Conservation (phyloP, 2,113 vertebrate genomes). For the Leucoraja erinaceus region DNA sequence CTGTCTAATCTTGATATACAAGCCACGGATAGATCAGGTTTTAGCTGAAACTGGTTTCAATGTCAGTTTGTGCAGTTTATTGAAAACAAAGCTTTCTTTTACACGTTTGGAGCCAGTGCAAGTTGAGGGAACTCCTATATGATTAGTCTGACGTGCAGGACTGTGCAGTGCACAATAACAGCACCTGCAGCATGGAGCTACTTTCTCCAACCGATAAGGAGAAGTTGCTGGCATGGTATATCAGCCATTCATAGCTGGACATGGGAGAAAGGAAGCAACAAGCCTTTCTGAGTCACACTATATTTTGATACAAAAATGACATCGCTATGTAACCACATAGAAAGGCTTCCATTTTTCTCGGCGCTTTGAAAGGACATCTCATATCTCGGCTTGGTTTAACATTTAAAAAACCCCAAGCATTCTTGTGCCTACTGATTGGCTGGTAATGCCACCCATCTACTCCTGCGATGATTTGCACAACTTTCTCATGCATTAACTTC, state of each 20-base stretch:
- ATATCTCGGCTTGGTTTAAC: background rate
- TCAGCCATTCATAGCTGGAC: background rate
- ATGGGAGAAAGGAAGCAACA: background rate
- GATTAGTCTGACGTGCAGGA: background rate
- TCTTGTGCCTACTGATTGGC: background rate
- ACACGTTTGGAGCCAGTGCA: background rate
- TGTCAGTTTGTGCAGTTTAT: background rate
- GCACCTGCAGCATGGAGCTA: background rate
- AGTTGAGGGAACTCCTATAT: slow-evolving; percentile 18
- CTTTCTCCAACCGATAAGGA: slow-evolving; percentile 12
- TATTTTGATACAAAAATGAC: background rate
- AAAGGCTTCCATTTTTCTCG: background rate
- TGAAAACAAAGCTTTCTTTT: slow-evolving; percentile 22
- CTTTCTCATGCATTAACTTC: background rate
- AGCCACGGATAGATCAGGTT: background rate
- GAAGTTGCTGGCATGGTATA: too few relatives aligned
- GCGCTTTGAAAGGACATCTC: background rate
- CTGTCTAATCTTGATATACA: background rate
- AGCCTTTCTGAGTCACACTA: background rate
- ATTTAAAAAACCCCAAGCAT: background rate
- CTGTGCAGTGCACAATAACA: background rate
- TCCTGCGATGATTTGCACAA: background rate
- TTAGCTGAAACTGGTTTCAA: background rate
- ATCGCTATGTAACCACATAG: background rate
- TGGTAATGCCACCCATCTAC: background rate